Evolutionary conservation across 1,140 invertebrate genomes (phyloP).

Genomic region (Choristoneura fumiferana): DNA sequence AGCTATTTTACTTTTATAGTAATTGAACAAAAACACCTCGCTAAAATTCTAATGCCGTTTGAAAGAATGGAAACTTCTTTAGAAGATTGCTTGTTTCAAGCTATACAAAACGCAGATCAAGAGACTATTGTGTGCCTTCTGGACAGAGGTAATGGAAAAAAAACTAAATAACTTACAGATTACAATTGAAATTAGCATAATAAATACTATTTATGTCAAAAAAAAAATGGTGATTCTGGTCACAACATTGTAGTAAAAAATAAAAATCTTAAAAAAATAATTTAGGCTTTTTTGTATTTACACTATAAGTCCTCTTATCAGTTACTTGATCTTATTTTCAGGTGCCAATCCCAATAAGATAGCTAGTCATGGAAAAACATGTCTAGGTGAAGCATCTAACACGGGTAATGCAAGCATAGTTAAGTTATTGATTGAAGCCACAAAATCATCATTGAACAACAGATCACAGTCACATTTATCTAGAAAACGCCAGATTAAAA

Average conservation of each 20-base stretch:
- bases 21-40: no score
- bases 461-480: slow-evolving; percentile 26
- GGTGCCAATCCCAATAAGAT: slow-evolving; percentile 69
- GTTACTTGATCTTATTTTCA: slow-evolving; percentile 39
- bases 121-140: slow-evolving; percentile 41
- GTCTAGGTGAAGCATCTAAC: slow-evolving; percentile 60
- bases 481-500: slow-evolving; percentile 47
- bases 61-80: slow-evolving; percentile 44
- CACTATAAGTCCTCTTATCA: background rate
- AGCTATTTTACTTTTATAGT: no score
- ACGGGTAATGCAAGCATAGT: slow-evolving; percentile 51
- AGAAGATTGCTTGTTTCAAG: slow-evolving; percentile 54
- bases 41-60: slow-evolving; percentile 1
- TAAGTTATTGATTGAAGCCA: slow-evolving; percentile 50
- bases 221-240: no score
- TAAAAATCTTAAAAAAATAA: background rate
- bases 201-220: no score
- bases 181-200: no score
- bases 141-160: slow-evolving; percentile 40
- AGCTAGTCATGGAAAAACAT: slow-evolving; percentile 58
- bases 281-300: slow-evolving; percentile 11
- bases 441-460: slow-evolving; percentile 27
- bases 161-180: no score
- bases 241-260: no score
- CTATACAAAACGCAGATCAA: slow-evolving; percentile 43